Evolutionary conservation across 2,797 vertebrate genomes (phyloP).

Genomic region (Amblyraja radiata): DNA sequence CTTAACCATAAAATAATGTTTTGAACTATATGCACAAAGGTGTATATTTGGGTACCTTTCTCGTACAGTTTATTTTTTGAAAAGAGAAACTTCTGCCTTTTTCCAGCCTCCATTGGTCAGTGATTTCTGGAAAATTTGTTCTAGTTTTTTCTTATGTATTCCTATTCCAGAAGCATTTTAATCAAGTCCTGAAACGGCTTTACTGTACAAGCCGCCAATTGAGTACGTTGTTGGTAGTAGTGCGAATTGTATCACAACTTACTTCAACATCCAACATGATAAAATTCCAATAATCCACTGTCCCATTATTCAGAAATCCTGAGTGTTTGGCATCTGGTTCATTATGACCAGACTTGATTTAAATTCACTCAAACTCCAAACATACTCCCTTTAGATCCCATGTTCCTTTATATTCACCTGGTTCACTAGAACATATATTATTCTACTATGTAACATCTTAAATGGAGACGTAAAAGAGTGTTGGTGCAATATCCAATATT

Average conservation of each 20-base stretch:
- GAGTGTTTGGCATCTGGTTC: too few species aligned
- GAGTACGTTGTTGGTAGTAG: neutral
- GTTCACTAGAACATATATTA: too few species aligned
- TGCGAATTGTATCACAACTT: neutral
- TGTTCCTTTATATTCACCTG: too few species aligned
- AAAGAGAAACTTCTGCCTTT: neutral
- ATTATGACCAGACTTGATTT: too few species aligned
- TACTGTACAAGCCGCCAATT: neutral
- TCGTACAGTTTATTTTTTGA: neutral
- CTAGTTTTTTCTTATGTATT: neutral
- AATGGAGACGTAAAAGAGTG: too few species aligned
- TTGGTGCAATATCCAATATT: too few species aligned
- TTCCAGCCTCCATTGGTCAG: neutral
- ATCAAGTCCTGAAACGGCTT: neutral
- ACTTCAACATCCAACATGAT: neutral
- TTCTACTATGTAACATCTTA: too few species aligned
- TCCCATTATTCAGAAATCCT: too few species aligned
- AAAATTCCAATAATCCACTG: too few species aligned
- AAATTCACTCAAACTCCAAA: too few species aligned
- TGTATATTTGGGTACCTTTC: neutral
- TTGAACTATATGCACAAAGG: neutral
- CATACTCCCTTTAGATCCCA: too few species aligned
- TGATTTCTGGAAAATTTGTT: neutral
- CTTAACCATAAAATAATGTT: neutral
- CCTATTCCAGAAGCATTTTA: neutral